Evolutionary conservation across 2,888 invertebrate genomes (phyloP).

Genomic region (Thereva unica): DNA sequence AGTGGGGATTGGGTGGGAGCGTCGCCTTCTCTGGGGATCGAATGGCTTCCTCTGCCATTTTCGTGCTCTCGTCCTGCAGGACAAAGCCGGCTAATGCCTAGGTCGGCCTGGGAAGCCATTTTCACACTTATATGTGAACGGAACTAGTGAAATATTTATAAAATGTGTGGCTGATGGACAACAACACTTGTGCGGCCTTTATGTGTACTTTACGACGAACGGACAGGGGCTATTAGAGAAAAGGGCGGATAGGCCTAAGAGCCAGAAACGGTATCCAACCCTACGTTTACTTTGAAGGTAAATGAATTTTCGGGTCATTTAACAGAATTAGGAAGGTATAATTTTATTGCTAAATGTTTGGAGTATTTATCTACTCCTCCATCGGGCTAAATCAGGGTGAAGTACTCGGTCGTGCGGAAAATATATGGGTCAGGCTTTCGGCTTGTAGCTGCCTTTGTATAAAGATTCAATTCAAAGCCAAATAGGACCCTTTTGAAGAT

Average conservation of each 20-base stretch:
- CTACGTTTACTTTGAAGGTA: constrained; percentile 18
- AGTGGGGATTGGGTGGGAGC: too few species aligned
- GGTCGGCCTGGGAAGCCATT: constrained; percentile 17
- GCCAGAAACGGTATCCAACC: constrained; percentile 1
- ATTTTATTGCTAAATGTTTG: constrained; percentile 31
- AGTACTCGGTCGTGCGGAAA: constrained; percentile 17
- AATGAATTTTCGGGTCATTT: constrained; percentile 36
- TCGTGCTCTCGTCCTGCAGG: background rate
- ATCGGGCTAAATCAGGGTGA: constrained; percentile 4
- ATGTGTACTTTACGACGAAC: constrained; percentile 23
- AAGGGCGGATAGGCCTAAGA: constrained; percentile 1
- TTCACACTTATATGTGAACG: constrained; percentile 7
- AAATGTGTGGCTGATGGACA: constrained; percentile 32
- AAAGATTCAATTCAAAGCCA: constrained; percentile 14
- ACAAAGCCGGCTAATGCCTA: constrained; percentile 20
- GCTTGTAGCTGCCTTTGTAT: background rate
- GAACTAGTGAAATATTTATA: constrained; percentile 31
- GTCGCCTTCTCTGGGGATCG: background rate
- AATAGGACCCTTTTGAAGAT: too few species aligned
- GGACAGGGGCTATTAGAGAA: background rate
- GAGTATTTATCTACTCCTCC: background rate
- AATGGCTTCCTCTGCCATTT: background rate
- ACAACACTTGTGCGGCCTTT: constrained; percentile 13
- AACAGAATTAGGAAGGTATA: constrained; percentile 34
- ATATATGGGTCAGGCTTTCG: constrained; percentile 5